A percentile compares a stretch with the other conserved stretches of the same genome.
phyloP scores from a whole-genome alignment of 2,113 vertebrate genomes.

The Ursus arctos region DNA sequence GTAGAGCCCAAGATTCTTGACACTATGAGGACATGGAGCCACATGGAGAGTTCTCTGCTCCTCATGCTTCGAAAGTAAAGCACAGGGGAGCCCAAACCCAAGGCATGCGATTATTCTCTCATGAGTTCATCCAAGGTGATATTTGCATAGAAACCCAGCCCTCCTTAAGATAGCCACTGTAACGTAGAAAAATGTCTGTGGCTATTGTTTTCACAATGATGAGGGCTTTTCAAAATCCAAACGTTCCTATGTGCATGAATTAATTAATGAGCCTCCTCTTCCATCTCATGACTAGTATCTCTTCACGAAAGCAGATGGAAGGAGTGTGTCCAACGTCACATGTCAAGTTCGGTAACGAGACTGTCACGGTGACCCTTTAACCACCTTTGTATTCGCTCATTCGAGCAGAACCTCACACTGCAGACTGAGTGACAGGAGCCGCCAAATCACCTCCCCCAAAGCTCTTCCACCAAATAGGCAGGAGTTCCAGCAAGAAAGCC shows the following conservation, averaged over 20 bases:
- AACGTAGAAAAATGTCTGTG: constrained; percentile 4
- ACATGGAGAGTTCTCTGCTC: not conserved
- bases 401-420: not conserved
- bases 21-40: not conserved
- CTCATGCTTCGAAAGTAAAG: not conserved
- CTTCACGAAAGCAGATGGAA: constrained; percentile 13
- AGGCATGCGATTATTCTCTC: constrained; percentile 7
- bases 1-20: not conserved
- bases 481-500: not conserved
- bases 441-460: not conserved
- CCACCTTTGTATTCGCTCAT: not conserved
- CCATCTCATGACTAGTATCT: not conserved
- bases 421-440: not conserved
- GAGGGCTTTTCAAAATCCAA: not conserved
- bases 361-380: not conserved
- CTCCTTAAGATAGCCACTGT: not conserved
- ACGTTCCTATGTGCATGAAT: not conserved
- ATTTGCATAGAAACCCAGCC: not conserved
- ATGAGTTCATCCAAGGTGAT: constrained; percentile 38
- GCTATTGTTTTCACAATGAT: not conserved
- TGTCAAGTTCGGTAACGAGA: not conserved
- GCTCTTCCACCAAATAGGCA: not conserved
- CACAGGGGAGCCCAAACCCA: not conserved
- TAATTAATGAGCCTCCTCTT: not conserved
- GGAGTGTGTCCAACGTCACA: not conserved